Evolutionary conservation across 2,113 vertebrate species (phyloP), one percentile per base, ranked within the genome.

Genomic region (Myanophis thanlyinensis): DNA sequence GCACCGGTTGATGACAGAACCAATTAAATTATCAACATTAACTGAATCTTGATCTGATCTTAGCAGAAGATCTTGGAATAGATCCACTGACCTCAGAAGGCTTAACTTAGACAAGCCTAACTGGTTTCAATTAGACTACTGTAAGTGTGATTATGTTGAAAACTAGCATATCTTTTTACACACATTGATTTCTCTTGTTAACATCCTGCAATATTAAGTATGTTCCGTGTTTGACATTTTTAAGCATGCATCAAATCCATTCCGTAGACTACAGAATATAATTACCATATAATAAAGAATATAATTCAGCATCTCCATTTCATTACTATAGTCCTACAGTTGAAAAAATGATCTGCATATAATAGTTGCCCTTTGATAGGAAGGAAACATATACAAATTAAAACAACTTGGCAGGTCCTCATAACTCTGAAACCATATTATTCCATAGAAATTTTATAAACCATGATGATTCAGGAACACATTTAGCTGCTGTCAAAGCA

Each of bases 241-340:
- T 52, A 80, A 88, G 30, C 18, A 44, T 51, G 12, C 48, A 87
- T 18, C 47, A 73, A 52, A n/a, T 27, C 49, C 54, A 89, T 84
- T 89, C 47, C 89, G 91, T n/a, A 20, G 18, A 92, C 3, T 87
- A 22, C 46, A 94, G 95, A 94, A 95, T 30, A 93, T 22, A 93
- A 95, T 84, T 94, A 67, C 54, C 91, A 22, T 46, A 96, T 91
- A 95, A 56, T 56, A 91, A 94, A 94, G 85, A 56, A 93, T 22
- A 30, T 89, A 56, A 86, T 96, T 95, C 96, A 96, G 67, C 80
- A 22, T 40, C 73, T 80, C 15, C 20, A 52, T 89, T 27, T 92
- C 92, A 88, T 92, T 87, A 94, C 95, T 94, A 53, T 85, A 22
- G 67, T 48, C 47, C 67, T 47, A 35, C 35, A 20, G 47, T 44